Percentiles rank a stretch among this genome's conserved stretches.
Conservation (phyloP, 2,888 invertebrate species). For the Thecocarcelia acutangulata region DNA sequence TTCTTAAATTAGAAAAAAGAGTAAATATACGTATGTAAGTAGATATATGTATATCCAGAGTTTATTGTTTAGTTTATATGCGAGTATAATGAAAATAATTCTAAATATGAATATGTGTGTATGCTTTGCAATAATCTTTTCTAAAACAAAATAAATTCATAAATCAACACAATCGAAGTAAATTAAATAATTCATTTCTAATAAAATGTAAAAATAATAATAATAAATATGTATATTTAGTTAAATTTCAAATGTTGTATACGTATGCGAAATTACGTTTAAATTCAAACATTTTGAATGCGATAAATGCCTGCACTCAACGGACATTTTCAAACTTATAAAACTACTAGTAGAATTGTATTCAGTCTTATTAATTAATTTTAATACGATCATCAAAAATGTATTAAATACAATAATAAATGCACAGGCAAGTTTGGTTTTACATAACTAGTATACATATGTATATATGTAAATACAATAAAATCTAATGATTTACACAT, state of each 20-base stretch:
- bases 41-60: no score
- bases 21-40: no score
- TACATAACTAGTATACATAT: constrained; percentile 1
- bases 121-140: no score
- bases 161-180: no score
- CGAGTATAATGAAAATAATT: no score
- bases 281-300: constrained; percentile 22
- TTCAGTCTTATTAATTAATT: constrained; percentile 35
- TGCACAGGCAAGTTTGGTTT: constrained; percentile 12
- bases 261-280: constrained; percentile 9
- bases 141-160: no score
- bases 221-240: no score
- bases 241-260: constrained; percentile 1
- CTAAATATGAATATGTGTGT: no score
- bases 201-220: no score
- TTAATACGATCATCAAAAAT: constrained; percentile 17
- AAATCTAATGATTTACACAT: constrained; percentile 36
- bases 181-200: no score
- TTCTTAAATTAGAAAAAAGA: no score
- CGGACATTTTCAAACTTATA: constrained; percentile 58
- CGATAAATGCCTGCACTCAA: constrained; percentile 22
- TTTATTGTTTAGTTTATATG: no score
- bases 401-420: neutral
- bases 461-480: neutral
- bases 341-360: constrained; percentile 35